Evolutionary conservation across 2,113 vertebrate species (phyloP), one percentile per base, ranked within the genome.

Genomic region (Stegostoma tigrinum): DNA sequence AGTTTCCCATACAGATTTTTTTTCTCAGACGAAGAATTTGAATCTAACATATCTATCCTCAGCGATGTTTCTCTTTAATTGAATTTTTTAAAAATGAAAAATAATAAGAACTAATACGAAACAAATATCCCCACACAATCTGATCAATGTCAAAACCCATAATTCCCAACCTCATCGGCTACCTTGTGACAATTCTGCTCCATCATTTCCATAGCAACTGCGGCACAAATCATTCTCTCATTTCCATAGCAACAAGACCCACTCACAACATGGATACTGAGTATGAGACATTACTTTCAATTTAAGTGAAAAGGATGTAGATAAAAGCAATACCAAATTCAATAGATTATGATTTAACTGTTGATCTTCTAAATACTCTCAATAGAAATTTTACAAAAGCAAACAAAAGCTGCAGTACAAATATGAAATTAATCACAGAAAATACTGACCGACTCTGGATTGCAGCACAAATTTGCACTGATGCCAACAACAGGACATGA

Each of bases 141-240:
- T 66, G 89, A 66, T 93, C 61, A 66, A 66, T 38, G 55, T 5
- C 61, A 93, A 64, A n/a, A 93, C 89, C 89, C 55, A 67, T 66
- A 93, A 93, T 93, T 64, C 89, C 89, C 61, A 66, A 64, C 87
- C n/a, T 91, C 87, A 67, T 90, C 87, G 38, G 61, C 8, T n/a
- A 45, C 61, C 19, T 66, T 66, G 89, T 66, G 55, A 93, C 89
- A 93, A 93, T n/a, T 66, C 34, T 38, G 34, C 38, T 38, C 55
- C n/a, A 66, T 64, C 89, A 66, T 93, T 93, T 93, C 89, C 89
- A 93, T 64, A 66, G 89, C 89, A 93, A 93, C 89, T 38, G 89
- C 30, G 67, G 61, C 89, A 93, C 34, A 93, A 91, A 67, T 34
- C 64, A n/a, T 91, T 17, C 34, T 34, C 5, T 42, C 38, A 61